These are phyloP conservation scores for Enteromius trimaculatus DNA, from an alignment of 2,797 vertebrate genomes.

Conservation along the genomic window DNA sequence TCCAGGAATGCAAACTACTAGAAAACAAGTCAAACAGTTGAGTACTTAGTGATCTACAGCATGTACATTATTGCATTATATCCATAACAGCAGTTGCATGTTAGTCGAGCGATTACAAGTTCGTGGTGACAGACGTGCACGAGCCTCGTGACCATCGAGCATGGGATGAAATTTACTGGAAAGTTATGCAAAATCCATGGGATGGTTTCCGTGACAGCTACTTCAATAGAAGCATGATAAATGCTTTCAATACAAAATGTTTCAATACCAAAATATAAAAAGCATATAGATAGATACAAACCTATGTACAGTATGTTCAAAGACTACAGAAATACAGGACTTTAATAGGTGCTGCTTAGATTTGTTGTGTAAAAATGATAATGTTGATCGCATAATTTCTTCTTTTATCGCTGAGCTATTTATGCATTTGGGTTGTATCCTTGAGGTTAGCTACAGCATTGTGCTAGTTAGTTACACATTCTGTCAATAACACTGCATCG, in stretches of 20 bases:
- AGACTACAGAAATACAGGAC: too few species aligned
- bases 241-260: too few species aligned
- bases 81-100: background rate
- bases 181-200: conserved; percentile 21
- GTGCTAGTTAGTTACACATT: background rate
- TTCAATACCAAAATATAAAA: background rate
- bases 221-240: background rate
- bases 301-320: background rate
- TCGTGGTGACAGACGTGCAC: conserved; percentile 15
- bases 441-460: background rate
- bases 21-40: background rate
- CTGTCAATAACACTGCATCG: background rate
- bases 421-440: background rate
- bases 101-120: background rate
- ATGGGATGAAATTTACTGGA: conserved; percentile 15
- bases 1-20: background rate
- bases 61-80: background rate
- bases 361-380: background rate
- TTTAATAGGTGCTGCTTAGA: background rate
- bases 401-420: background rate
- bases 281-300: background rate
- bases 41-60: background rate
- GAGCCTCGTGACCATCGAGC: conserved; percentile 38
- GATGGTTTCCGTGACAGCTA: conserved; percentile 25
- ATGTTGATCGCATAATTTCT: background rate